Evolutionary conservation across 2,888 invertebrate genomes (phyloP).

Genomic region (Plagodis pulveraria): DNA sequence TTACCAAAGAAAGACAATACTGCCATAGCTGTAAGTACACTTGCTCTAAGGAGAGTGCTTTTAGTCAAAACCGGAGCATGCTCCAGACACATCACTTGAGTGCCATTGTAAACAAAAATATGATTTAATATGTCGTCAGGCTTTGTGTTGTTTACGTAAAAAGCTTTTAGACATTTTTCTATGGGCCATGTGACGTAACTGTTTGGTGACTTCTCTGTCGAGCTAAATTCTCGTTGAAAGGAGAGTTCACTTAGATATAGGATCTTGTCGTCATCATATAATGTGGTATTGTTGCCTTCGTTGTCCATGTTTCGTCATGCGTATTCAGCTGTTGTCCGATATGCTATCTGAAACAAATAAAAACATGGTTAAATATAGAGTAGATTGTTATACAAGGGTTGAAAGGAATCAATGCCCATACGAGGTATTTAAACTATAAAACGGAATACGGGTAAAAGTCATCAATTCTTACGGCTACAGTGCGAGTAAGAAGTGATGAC

Average conservation of each 20-base stretch:
- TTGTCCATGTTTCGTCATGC: conserved; percentile 79
- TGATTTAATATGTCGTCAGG: conserved; percentile 51
- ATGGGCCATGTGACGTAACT: conserved; percentile 61
- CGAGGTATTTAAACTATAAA: no score
- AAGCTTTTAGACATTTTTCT: conserved; percentile 63
- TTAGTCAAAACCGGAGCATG: conserved; percentile 89
- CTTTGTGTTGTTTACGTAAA: conserved; percentile 58
- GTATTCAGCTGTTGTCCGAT: conserved; percentile 45
- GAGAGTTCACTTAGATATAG: conserved; percentile 54
- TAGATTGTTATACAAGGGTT: no score
- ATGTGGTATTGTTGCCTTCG: conserved; percentile 78
- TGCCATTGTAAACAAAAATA: conserved; percentile 62
- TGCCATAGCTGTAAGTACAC: conserved; percentile 89
- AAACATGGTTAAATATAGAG: no score
- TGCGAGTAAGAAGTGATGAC: no score
- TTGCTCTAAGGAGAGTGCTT: conserved; percentile 86
- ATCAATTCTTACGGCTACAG: no score
- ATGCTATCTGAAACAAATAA: conserved; percentile 63
- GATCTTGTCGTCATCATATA: conserved; percentile 60
- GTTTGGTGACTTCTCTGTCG: conserved; percentile 45
- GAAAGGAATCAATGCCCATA: no score
- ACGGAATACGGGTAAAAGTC: no score
- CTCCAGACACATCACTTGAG: conserved; percentile 76
- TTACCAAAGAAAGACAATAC: conserved; percentile 90
- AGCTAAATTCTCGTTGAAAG: conserved; percentile 53